phyloP scores from a whole-genome alignment of 2,888 invertebrate species.

The Thymelicus sylvestris region DNA sequence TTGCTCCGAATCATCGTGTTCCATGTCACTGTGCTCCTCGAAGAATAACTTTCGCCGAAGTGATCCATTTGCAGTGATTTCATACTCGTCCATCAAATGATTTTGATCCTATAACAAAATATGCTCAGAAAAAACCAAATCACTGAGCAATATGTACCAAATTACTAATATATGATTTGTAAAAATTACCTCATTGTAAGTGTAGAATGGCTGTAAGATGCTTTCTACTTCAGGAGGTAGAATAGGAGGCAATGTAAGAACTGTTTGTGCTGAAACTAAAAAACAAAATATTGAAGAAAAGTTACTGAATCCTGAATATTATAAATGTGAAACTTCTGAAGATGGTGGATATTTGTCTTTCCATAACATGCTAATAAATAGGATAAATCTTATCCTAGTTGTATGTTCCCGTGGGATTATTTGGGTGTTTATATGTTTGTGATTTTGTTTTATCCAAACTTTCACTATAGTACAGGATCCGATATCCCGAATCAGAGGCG shows the following conservation, averaged over 20 bases:
- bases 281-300: neutral
- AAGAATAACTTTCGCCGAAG: conserved; percentile 72
- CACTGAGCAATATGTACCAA: conserved; percentile 4
- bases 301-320: no score
- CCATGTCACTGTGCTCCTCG: conserved; percentile 75
- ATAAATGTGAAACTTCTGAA: no score
- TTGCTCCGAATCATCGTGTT: conserved; percentile 75
- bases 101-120: conserved; percentile 66
- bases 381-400: no score
- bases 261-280: conserved; percentile 87
- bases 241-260: conserved; percentile 86
- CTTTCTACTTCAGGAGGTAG: conserved; percentile 87
- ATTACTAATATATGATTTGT: no score
- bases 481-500: no score
- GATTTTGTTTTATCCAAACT: no score
- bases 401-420: no score
- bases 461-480: no score
- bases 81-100: conserved; percentile 68
- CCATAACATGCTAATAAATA: no score
- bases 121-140: neutral
- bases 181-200: conserved; percentile 76
- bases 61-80: conserved; percentile 77
- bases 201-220: conserved; percentile 86
- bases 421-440: no score
- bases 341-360: no score